phyloP scores from a whole-genome alignment of 2,113 vertebrate genomes.

The Manacus vitellinus region DNA sequence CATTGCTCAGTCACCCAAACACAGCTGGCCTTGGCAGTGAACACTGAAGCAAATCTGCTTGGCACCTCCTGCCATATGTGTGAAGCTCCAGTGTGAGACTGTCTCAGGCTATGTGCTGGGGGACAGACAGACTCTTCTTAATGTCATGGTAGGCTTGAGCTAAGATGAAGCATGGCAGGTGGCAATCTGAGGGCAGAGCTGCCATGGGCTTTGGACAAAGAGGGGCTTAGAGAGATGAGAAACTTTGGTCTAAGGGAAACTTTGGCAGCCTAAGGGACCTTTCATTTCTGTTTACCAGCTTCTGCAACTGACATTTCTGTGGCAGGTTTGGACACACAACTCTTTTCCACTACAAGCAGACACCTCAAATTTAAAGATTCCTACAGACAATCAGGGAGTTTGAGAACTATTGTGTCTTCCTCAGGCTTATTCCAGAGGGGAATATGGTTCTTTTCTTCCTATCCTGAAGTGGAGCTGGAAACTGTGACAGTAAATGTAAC shows the following conservation, averaged over 20 bases:
- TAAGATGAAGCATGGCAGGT: neutral
- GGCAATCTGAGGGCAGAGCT: neutral
- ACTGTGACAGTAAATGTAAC: neutral
- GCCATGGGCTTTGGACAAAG: neutral
- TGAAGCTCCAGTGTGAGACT: neutral
- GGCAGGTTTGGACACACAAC: neutral
- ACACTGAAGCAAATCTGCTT: neutral
- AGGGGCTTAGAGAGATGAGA: neutral
- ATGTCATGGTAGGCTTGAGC: neutral
- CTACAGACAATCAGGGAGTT: neutral
- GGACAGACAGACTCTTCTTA: neutral
- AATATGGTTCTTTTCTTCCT: neutral
- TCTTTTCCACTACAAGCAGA: neutral
- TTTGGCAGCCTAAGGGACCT: neutral
- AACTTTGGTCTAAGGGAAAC: neutral
- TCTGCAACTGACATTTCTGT: neutral
- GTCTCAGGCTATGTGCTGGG: neutral
- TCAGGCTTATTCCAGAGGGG: neutral
- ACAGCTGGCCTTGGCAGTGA: neutral
- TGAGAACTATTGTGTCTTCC: neutral
- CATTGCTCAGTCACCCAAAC: neutral
- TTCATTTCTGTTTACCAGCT: neutral
- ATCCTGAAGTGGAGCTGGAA: neutral
- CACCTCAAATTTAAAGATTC: neutral
- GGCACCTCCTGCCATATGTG: neutral